These are phyloP conservation scores for Nomada fucata DNA, from an alignment of 2,888 invertebrate species.

Conservation along the genomic window DNA sequence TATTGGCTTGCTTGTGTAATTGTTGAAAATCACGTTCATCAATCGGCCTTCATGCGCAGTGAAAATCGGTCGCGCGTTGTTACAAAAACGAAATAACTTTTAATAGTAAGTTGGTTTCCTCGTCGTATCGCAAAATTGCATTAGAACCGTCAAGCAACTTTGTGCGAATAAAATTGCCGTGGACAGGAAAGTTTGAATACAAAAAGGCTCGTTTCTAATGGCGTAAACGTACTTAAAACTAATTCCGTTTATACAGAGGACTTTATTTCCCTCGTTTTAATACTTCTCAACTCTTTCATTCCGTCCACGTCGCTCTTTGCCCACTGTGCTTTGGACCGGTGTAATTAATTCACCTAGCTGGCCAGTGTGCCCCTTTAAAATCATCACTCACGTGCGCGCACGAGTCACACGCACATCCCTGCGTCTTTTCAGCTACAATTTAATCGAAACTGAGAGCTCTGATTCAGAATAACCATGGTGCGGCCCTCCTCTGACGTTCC, in stretches of 20 bases:
- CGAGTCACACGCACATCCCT: no score
- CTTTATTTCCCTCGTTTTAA: slow-evolving; percentile 13
- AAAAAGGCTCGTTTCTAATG: neutral
- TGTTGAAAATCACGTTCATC: neutral
- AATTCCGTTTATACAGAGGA: slow-evolving; percentile 19
- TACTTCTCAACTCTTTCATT: neutral
- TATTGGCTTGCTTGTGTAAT: neutral
- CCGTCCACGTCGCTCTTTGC: neutral
- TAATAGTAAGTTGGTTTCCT: slow-evolving; percentile 7
- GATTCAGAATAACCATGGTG: neutral
- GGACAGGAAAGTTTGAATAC: neutral
- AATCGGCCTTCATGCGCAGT: neutral
- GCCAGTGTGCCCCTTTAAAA: neutral
- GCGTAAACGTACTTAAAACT: slow-evolving; percentile 27
- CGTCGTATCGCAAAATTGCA: slow-evolving; percentile 11
- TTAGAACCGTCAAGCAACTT: neutral
- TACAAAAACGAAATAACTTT: slow-evolving; percentile 45
- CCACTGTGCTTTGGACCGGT: neutral
- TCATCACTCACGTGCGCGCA: neutral
- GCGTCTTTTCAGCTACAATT: neutral
- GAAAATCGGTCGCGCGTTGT: neutral
- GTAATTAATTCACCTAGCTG: slow-evolving; percentile 8
- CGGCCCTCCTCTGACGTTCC: neutral
- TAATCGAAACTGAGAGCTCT: neutral
- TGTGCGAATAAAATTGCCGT: neutral